Base-by-base conservation (phyloP, 2,888 invertebrate species). In the Drosophila longiperda region DNA sequence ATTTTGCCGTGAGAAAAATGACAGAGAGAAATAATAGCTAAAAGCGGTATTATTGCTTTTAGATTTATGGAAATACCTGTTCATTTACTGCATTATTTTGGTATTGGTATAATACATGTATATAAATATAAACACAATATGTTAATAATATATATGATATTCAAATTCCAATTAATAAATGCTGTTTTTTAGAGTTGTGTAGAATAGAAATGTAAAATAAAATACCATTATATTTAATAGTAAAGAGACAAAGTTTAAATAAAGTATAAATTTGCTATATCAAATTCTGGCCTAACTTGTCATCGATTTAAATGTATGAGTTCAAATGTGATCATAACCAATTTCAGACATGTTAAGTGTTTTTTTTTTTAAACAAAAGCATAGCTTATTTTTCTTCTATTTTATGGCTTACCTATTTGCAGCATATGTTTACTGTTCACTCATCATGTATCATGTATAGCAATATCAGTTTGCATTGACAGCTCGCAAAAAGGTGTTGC, bases 341-440 rank as follows among this genome's bases (percentile, higher is more conserved):
- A 15, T 23, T 45, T 45, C 23, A 23, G 45, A 23, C 8, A 29
- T 29, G 6, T n/a, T 17, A n/a, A 29, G 6, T 29, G 6, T n/a
- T 9, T 15, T 9, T 15, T 15, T 20, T 5, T 26, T 9, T 3
- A 29, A n/a, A 7, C 15, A n/a, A 20, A 11, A 12, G n/a, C 33
- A 9, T 40, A 7, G 57, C 57, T 62, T 23, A 62, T 29, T 29
- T 26, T 17, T 26, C 17, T 29, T 49, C 9, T 23, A 17, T 23
- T 33, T 58, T 34, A 12, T 36, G 12, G 63, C 63, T 64, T 64
- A 64, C 63, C 63, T 59, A 59, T 48, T 59, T 60, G 34, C 59
- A 49, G 64, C 20, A 33, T 20, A 20, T 33, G n/a, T 52, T n/a
- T 32, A 32, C 29, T 32, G 32, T 52, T n/a, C 32, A 52, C n/a